Base-by-base conservation (phyloP, 2,113 vertebrate species). In the Lonchura striata region DNA sequence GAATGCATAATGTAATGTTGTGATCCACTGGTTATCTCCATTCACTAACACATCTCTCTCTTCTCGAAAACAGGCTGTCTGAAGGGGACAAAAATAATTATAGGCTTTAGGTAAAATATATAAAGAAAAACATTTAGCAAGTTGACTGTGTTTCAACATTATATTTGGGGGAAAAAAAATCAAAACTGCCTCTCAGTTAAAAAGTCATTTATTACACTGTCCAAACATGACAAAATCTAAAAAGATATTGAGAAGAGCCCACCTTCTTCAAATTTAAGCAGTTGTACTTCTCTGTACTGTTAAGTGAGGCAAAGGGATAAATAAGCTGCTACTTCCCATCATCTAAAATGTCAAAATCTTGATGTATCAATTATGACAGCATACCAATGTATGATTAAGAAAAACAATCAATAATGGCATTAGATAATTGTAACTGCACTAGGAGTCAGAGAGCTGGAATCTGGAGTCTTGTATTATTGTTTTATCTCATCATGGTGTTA, bases 31-130 rank as follows among this genome's bases (percentile, higher is more conserved):
- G 96, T 98, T 98, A 97, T 99, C 98, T 87, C 99, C 99, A 39
- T 99, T 99, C 57, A 99, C 99, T 96, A 99, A 96, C 39, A 99
- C 99, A 10, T 99, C 99, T 75, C 99, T 98, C 96, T 99, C 99
- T 97, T 99, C 99, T 96, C 99, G 98, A 97, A 99, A 99, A 97
- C 99, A 99, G 6, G 99, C 99, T 95, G 99, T 99, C 99, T 99
- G 90, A 70, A 97, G 50, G n/a, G 65, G 61, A 96, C 46, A 97
- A 83, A 96, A 85, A 77, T 44, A 66, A 61, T 74, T 61, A 66
- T 0, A 91, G 31, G 15, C 2, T 57, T 85, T 79, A 93, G 54
- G 11, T 52, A 63, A 79, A 83, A 70, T 10, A 79, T 2, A 59
- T 5, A 7, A 46, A 86, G 5, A 80, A 78, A 82, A 14, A 46